A percentile compares a stretch with the other conserved stretches of the same genome.
Conservation (phyloP, 2,797 vertebrate species). For the Myotis myotis region DNA sequence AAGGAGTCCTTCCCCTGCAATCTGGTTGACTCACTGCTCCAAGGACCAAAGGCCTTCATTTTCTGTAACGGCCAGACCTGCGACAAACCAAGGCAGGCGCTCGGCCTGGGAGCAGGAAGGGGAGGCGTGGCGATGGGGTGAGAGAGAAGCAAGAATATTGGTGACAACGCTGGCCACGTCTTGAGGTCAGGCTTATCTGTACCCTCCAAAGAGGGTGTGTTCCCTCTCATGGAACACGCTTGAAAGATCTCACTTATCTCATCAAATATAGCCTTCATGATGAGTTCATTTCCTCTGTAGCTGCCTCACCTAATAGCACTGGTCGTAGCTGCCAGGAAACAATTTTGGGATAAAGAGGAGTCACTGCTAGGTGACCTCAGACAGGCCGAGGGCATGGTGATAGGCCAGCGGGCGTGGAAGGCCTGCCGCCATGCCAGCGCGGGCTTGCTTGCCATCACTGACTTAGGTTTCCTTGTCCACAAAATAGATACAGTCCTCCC, state of each 20-base stretch:
- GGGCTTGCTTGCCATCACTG: not conserved
- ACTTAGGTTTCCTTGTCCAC: not conserved
- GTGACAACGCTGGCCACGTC: not conserved
- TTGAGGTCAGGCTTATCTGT: not conserved
- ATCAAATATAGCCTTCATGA: not conserved
- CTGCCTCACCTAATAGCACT: not conserved
- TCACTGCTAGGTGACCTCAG: not conserved
- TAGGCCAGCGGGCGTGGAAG: not conserved
- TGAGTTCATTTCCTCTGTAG: not conserved
- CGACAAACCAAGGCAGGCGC: not conserved
- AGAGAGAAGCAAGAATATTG: not conserved
- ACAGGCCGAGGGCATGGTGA: too few relatives aligned
- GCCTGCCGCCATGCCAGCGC: accelerated
- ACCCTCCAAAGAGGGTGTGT: not conserved
- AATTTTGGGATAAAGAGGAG: not conserved
- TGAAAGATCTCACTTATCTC: not conserved
- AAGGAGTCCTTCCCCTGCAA: not conserved
- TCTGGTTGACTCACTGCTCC: not conserved
- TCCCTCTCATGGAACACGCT: not conserved
- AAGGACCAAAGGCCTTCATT: not conserved
- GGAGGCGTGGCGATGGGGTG: not conserved
- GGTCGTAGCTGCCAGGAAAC: not conserved
- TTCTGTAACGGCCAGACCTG: not conserved
- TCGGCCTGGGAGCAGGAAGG: not conserved
- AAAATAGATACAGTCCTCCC: not conserved